Conservation (phyloP, 2,888 invertebrate species). For the Papilio protenor region DNA sequence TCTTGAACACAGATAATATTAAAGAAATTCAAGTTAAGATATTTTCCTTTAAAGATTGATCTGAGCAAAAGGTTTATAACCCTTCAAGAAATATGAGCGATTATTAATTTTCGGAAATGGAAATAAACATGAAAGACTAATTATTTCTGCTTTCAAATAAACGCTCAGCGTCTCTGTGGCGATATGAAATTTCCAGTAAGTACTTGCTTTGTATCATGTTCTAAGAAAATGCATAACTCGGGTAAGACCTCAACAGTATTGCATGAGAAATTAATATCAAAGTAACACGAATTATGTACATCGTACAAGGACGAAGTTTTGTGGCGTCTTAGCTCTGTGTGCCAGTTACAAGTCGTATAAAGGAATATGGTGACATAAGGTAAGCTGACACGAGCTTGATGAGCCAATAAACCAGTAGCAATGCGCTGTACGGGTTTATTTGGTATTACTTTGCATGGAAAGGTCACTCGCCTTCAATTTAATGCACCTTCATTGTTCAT, state of each 20-base stretch:
- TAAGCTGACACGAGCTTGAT: constrained; percentile 22
- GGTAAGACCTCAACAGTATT: background rate
- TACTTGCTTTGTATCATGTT: background rate
- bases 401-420: constrained; percentile 24
- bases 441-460: background rate
- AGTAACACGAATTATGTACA: background rate
- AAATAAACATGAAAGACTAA: background rate
- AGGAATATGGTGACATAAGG: constrained; percentile 25
- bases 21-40: background rate
- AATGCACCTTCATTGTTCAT: background rate
- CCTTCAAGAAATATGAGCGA: background rate
- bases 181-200: background rate
- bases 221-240: background rate
- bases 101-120: background rate
- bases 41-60: background rate
- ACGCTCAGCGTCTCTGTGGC: background rate
- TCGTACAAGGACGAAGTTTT: background rate
- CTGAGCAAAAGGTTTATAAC: background rate
- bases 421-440: background rate
- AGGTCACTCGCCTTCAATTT: background rate
- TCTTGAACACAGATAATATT: background rate
- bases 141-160: background rate
- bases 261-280: constrained; percentile 11
- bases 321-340: background rate
- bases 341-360: constrained; percentile 5